Conservation (phyloP, 2,888 invertebrate genomes). For the Drosophila mercatorum region DNA sequence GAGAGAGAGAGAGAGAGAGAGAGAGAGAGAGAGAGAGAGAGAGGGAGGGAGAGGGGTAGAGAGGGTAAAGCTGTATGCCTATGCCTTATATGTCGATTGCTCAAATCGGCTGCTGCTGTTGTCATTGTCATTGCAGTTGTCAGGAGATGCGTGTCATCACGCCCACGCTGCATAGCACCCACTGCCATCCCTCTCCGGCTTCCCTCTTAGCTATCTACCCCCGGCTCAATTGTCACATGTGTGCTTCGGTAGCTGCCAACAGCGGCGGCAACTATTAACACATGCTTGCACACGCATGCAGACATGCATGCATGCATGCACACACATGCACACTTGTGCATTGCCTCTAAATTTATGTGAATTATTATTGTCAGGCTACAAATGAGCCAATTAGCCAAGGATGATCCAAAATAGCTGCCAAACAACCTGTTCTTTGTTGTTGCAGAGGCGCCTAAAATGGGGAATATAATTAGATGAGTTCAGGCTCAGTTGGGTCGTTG, state of each 20-base stretch:
- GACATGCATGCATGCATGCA: neutral
- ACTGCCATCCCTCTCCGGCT: neutral
- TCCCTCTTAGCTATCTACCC: constrained; percentile 19
- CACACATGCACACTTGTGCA: constrained; percentile 8
- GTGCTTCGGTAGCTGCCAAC: constrained; percentile 12
- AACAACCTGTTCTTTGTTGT: constrained; percentile 33
- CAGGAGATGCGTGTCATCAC: constrained; percentile 68
- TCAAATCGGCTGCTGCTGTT: constrained; percentile 38
- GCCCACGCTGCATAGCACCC: constrained; percentile 33
- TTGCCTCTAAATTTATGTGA: constrained; percentile 35
- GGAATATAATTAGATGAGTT: neutral
- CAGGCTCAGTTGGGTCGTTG: neutral
- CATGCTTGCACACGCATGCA: constrained; percentile 25
- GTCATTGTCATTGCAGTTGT: constrained; percentile 66
- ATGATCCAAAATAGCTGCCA: neutral
- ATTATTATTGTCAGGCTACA: constrained; percentile 18
- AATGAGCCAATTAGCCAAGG: constrained; percentile 32
- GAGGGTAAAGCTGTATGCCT: constrained; percentile 21
- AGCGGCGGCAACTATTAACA: constrained; percentile 48
- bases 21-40: neutral
- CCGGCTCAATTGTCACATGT: constrained; percentile 40
- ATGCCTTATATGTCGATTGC: constrained; percentile 71
- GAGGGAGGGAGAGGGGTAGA: neutral
- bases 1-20: too few relatives aligned
- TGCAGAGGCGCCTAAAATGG: neutral